Base-by-base conservation (phyloP, 2,888 invertebrate species). In the Mimas tiliae region DNA sequence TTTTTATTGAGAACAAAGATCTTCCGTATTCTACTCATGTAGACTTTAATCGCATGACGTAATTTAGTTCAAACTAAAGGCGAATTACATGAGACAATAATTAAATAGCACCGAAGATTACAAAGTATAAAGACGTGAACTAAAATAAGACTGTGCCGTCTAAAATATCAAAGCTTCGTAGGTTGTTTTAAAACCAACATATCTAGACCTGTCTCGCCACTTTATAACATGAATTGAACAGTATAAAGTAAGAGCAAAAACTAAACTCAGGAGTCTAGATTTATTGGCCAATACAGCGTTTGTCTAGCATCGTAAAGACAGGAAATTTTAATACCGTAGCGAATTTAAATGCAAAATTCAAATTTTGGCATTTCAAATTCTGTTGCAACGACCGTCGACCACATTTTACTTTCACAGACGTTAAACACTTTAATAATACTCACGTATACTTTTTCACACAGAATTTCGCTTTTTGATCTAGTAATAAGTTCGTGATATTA, bases 111-210 rank as follows among this genome's bases (percentile, higher is more conserved):
- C 67, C 62, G 71, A 71, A 67, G 69, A 71, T 68, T 69, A 63
- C 70, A 71, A 72, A 66, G 69, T 65, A 70, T 68, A 50, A 67
- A 67, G 68, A 68, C 51, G 48, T 16, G 58, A 53, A 64, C 71
- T 70, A 74, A 73, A 73, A 74, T 73, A 70, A 70, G 65, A 67
- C 62, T 64, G 65, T 66, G 68, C 45, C 69, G 66, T 73, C 70
- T 74, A 68, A 73, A 73, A 75, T 76, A 75, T 74, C 76, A 70
- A 77, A 70, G 74, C 68, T 68, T 51, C 62, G 42, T 50, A 19
- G 67, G 62, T 68, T 73, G 53, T 69, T 34, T 50, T 21, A 45
- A 27, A 53, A 69, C 74, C 66, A 69, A 14, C 62, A 48, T 53
- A 64, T 27, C 12, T 33, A 14, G 74, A 69, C 0, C 72, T 65